Evolutionary conservation across 2,113 vertebrate genomes (phyloP).

Genomic region (Scatophagus argus): DNA sequence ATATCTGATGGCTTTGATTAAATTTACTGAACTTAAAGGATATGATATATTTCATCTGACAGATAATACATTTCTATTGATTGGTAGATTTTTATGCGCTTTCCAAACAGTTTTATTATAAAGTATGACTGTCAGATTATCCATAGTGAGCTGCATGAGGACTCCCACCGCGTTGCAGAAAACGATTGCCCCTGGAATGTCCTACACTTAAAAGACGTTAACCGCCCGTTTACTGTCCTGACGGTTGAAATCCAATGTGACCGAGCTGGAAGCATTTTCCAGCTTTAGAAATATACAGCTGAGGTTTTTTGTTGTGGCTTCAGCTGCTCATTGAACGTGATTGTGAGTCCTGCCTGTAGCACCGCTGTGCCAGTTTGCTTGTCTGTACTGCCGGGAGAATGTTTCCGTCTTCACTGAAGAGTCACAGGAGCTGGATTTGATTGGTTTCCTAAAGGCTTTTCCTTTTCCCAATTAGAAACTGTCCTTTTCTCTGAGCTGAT

Average conservation of each 20-base stretch:
- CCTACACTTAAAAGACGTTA: background rate
- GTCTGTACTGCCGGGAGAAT: background rate
- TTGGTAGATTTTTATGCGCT: background rate
- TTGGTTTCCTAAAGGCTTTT: slow-evolving; percentile 13
- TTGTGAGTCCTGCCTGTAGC: background rate
- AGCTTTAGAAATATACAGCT: background rate
- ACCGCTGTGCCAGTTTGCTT: background rate
- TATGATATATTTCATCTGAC: background rate
- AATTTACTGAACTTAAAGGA: background rate
- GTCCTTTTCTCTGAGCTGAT: slow-evolving; percentile 19
- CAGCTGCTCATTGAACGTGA: background rate
- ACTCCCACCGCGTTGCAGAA: background rate
- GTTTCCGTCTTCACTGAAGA: background rate
- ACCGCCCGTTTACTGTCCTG: background rate
- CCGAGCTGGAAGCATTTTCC: background rate
- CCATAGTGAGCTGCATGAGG: background rate
- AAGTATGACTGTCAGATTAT: background rate
- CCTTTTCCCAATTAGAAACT: background rate
- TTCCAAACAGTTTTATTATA: background rate
- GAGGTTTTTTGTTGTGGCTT: background rate
- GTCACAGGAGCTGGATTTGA: background rate
- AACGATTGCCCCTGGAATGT: background rate
- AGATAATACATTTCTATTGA: background rate
- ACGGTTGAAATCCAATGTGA: background rate
- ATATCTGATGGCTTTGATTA: slow-evolving; percentile 11